These are phyloP conservation scores for Astur gentilis DNA, from an alignment of 2,113 vertebrate species.

Conservation along the genomic window DNA sequence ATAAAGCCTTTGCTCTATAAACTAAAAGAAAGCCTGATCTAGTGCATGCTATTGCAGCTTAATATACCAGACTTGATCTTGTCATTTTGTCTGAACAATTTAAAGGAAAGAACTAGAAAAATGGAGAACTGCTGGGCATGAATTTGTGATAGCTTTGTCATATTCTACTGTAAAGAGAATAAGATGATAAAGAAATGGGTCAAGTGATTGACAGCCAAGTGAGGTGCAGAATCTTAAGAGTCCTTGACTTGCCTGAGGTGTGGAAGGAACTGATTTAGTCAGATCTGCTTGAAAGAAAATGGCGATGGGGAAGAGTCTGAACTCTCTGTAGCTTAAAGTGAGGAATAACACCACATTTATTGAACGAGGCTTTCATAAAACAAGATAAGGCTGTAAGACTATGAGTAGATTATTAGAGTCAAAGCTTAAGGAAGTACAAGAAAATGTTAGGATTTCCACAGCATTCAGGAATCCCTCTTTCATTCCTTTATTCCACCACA, in stretches of 20 bases:
- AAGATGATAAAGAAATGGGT: conserved; percentile 17
- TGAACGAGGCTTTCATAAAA: background rate
- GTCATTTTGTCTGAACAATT: background rate
- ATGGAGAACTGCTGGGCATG: background rate
- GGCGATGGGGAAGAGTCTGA: background rate
- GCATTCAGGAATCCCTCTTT: background rate
- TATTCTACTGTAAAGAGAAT: background rate
- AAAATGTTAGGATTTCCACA: background rate
- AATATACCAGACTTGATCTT: background rate
- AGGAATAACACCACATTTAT: background rate
- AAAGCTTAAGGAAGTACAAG: background rate
- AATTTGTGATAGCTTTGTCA: conserved; percentile 9
- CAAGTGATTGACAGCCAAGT: conserved; percentile 18
- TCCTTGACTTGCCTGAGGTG: conserved; percentile 9
- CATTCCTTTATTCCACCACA: background rate
- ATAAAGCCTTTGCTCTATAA: conserved; percentile 17
- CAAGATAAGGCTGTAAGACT: background rate
- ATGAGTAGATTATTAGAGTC: background rate
- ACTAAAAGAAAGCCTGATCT: background rate
- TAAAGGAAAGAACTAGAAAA: background rate
- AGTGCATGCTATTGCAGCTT: background rate
- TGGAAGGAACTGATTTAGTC: conserved; percentile 20
- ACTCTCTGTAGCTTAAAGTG: background rate
- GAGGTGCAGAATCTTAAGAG: background rate
- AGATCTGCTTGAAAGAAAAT: background rate